Conservation (phyloP, 2,797 vertebrate species). For the Orestias chungarensis region DNA sequence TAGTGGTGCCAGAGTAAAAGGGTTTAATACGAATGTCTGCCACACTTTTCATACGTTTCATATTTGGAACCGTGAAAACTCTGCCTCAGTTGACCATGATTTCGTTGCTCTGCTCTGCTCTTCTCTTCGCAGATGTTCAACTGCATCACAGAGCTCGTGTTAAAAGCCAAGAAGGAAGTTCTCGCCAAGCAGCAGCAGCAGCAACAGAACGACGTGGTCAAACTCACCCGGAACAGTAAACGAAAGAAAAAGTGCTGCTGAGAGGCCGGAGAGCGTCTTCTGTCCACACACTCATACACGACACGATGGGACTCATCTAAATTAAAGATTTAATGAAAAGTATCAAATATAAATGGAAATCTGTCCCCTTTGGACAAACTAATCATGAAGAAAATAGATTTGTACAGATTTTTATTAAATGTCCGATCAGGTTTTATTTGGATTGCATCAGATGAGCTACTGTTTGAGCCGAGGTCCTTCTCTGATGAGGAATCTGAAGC, state of each 20-base stretch:
- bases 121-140: constrained; percentile 92
- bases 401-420: constrained; percentile 83
- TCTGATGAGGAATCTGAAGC: constrained; percentile 82
- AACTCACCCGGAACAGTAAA: constrained; percentile 98
- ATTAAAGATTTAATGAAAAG: constrained; percentile 78
- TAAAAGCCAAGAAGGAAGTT: constrained; percentile 97
- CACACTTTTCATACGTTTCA: background rate
- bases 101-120: constrained; percentile 21
- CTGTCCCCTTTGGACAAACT: constrained; percentile 80
- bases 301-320: constrained; percentile 75
- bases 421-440: constrained; percentile 82
- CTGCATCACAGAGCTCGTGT: constrained; percentile 98
- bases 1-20: background rate
- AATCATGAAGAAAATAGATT: constrained; percentile 71
- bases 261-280: constrained; percentile 36
- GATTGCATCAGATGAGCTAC: constrained; percentile 84
- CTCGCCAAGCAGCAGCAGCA: constrained; percentile 97
- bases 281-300: constrained; percentile 43
- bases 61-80: background rate
- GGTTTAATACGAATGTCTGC: background rate
- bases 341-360: constrained; percentile 38
- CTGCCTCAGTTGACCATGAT: too few relatives aligned
- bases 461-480: constrained; percentile 87
- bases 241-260: constrained; percentile 96
- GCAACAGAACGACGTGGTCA: constrained; percentile 98